Conservation (phyloP, 2,113 vertebrate species). For the Grammomys surdaster region DNA sequence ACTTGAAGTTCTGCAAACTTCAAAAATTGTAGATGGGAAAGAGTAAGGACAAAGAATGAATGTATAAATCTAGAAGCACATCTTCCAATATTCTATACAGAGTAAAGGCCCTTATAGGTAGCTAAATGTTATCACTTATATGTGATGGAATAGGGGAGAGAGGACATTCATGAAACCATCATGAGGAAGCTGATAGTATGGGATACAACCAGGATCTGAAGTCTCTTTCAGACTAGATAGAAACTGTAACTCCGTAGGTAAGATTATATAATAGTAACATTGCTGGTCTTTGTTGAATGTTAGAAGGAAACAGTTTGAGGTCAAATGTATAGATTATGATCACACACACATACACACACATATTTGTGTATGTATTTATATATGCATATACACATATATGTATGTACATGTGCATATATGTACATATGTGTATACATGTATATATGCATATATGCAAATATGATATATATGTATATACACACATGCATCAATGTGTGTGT, state of each 20-base stretch:
- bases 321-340: not conserved
- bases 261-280: not conserved
- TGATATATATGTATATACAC: no score
- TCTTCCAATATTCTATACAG: not conserved
- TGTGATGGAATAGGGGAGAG: not conserved
- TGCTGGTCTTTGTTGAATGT: not conserved
- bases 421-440: no score
- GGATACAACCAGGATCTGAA: not conserved
- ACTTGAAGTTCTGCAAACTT: not conserved
- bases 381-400: no score
- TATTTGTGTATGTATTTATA: no score
- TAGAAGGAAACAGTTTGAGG: not conserved
- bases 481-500: no score
- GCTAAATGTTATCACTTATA: not conserved
- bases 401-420: no score
- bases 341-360: not conserved
- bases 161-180: not conserved
- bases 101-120: not conserved
- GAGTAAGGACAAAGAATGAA: not conserved
- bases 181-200: not conserved
- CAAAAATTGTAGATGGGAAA: not conserved
- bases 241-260: not conserved
- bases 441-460: no score
- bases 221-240: not conserved
- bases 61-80: not conserved